phyloP scores from a whole-genome alignment of 2,888 invertebrate species.

The Empis livida region DNA sequence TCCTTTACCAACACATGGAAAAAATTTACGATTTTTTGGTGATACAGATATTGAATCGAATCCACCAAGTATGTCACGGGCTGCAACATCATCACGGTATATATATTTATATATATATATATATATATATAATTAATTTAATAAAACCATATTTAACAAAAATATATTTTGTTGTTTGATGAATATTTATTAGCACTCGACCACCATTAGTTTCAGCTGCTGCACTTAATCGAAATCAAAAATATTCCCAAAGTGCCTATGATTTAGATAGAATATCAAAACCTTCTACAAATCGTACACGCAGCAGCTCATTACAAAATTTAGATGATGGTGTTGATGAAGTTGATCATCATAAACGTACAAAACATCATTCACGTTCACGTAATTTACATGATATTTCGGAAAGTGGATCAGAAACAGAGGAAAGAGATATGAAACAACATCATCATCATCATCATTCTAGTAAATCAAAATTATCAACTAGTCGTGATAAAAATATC shows the following conservation, averaged over 20 bases:
- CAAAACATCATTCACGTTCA: constrained; percentile 34
- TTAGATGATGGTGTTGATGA: constrained; percentile 27
- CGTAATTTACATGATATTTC: constrained; percentile 38
- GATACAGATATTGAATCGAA: constrained; percentile 71
- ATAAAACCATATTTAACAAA: not conserved
- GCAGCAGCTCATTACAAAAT: constrained; percentile 33
- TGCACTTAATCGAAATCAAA: constrained; percentile 23
- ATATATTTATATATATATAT: too few relatives aligned
- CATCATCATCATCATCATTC: not conserved
- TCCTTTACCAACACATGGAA: constrained; percentile 27
- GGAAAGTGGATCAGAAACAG: constrained; percentile 35
- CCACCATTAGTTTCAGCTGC: constrained; percentile 11
- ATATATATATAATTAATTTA: not conserved
- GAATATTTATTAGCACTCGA: constrained; percentile 5
- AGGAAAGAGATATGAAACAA: constrained; percentile 25
- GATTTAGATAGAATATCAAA: constrained; percentile 26
- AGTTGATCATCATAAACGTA: constrained; percentile 24
- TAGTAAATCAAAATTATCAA: constrained; percentile 6
- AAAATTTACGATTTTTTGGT: constrained; percentile 71
- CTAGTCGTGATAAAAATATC: constrained; percentile 8
- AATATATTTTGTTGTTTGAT: not conserved
- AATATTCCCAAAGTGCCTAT: constrained; percentile 34
- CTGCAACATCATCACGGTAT: constrained; percentile 24
- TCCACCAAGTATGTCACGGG: constrained; percentile 40
- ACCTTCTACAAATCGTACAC: constrained; percentile 18